phyloP scores from a whole-genome alignment of 2,113 vertebrate species.

The Hiodon alosoides region DNA sequence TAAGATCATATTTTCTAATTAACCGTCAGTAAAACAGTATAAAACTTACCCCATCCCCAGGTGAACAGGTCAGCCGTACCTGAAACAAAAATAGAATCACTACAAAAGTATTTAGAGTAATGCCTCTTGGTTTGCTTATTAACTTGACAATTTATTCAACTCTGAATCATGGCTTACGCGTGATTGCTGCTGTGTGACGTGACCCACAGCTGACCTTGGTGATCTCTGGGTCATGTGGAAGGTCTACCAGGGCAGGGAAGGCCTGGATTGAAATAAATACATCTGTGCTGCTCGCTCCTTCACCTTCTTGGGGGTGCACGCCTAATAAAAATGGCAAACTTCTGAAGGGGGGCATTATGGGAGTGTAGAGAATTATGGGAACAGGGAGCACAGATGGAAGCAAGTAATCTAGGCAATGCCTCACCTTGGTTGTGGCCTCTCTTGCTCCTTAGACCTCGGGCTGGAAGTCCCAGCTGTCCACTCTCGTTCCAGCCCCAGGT shows the following conservation, averaged over 20 bases:
- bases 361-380: too few relatives aligned
- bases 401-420: background rate
- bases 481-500: conserved; percentile 96
- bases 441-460: conserved; percentile 47
- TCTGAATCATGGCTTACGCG: conserved; percentile 60
- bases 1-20: background rate
- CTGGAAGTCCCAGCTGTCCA: conserved; percentile 84
- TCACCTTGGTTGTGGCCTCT: conserved; percentile 3
- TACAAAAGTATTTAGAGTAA: background rate
- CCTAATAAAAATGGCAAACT: background rate
- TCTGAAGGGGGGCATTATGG: too few relatives aligned
- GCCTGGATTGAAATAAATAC: conserved; percentile 86
- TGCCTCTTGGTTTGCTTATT: background rate
- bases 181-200: conserved; percentile 79
- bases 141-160: background rate
- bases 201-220: conserved; percentile 79
- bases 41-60: conserved; percentile 95
- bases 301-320: conserved; percentile 20
- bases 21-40: background rate
- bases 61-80: conserved; percentile 81
- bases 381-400: background rate
- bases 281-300: conserved; percentile 33
- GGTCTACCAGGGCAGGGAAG: conserved; percentile 82
- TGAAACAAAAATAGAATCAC: conserved; percentile 48
- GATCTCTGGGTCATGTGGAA: conserved; percentile 64